phyloP scores from a whole-genome alignment of 2,797 vertebrate species.

The Gadopsis bispinosus region DNA sequence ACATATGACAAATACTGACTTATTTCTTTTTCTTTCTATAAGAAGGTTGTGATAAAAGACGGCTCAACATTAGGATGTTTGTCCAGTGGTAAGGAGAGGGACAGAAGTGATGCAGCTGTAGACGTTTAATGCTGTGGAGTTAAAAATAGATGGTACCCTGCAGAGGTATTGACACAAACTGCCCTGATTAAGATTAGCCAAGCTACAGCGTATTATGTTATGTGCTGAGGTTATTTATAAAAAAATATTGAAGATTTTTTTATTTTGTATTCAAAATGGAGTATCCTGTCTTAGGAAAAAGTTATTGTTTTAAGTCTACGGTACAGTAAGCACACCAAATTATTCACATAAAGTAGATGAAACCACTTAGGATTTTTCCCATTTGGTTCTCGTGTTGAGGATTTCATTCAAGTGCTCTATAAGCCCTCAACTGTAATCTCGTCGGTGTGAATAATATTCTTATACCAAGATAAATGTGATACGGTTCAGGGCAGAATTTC shows the following conservation, averaged over 20 bases:
- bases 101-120: background rate
- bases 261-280: background rate
- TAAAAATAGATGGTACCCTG: background rate
- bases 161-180: conserved; percentile 17
- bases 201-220: background rate
- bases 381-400: conserved; percentile 1
- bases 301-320: background rate
- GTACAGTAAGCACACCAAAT: background rate
- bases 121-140: background rate
- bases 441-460: conserved; percentile 28
- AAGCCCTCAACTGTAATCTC: conserved; percentile 31
- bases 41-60: background rate
- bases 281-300: background rate
- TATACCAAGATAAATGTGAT: conserved; percentile 37
- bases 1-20: background rate
- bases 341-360: background rate
- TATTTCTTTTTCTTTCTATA: background rate
- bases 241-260: background rate
- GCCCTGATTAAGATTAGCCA: conserved; percentile 4
- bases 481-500: conserved; percentile 26
- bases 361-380: background rate
- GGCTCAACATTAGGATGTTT: background rate
- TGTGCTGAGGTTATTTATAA: background rate
- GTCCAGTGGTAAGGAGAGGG: background rate
- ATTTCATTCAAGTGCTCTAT: conserved; percentile 14